Percentiles rank a stretch among this genome's conserved stretches.
Conservation (phyloP, 2,113 vertebrate genomes). For the Galeopterus variegatus region DNA sequence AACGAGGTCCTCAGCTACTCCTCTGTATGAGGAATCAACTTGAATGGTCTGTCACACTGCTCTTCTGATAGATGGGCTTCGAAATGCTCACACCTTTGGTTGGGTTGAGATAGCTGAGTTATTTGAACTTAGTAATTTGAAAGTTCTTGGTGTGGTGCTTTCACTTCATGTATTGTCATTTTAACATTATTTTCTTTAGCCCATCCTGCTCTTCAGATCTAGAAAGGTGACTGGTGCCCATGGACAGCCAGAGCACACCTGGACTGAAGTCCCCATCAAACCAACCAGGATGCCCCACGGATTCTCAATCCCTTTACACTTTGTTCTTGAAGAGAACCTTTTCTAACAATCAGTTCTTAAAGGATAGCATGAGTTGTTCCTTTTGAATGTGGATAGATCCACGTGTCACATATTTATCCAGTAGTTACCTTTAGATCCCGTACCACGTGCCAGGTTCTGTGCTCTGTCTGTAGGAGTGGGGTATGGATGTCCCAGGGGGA, state of each 20-base stretch:
- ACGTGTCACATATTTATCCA: rapidly evolving
- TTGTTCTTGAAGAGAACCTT: not conserved
- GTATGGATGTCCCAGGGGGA: not conserved
- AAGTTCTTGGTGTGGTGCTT: not conserved
- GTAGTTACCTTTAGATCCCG: not conserved
- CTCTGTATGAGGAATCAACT: not conserved
- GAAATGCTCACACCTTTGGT: not conserved
- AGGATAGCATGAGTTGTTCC: not conserved
- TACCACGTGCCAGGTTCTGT: rapidly evolving
- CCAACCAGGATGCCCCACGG: not conserved
- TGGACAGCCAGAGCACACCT: not conserved
- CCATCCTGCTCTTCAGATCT: not conserved
- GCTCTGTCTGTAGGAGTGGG: too few relatives aligned
- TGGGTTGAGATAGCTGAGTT: not conserved
- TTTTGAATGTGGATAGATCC: not conserved
- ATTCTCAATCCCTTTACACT: not conserved
- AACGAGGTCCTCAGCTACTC: not conserved
- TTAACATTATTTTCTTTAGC: not conserved
- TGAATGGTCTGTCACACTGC: rapidly evolving
- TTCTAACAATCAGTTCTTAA: not conserved
- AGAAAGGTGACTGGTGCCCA: not conserved
- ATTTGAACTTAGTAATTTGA: not conserved
- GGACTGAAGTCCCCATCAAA: not conserved
- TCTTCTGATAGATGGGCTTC: not conserved
- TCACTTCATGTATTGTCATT: not conserved